A percentile compares a stretch with the other conserved stretches of the same genome.
Evolutionary conservation across 2,113 vertebrate species (phyloP).

Genomic region (Rhinoderma darwinii): DNA sequence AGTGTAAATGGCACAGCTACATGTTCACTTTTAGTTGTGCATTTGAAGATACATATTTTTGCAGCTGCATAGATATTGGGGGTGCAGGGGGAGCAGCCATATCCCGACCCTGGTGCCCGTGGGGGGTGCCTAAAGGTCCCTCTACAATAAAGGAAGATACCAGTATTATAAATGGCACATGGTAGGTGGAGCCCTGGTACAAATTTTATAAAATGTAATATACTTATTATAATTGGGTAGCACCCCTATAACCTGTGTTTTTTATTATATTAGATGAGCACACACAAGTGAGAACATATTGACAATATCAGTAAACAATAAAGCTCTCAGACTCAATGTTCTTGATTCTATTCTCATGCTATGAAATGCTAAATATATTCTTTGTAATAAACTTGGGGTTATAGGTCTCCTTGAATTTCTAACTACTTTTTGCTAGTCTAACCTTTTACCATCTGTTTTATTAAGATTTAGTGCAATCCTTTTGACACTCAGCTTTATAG

Average conservation of each 20-base stretch:
- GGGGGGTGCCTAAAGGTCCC: too few relatives aligned
- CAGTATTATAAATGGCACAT: too few relatives aligned
- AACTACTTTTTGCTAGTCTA: constrained; percentile 27
- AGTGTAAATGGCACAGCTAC: too few relatives aligned
- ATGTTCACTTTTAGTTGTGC: too few relatives aligned
- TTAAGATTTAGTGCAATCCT: constrained; percentile 40
- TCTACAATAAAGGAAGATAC: too few relatives aligned
- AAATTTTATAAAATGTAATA: background rate
- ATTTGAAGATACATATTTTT: too few relatives aligned
- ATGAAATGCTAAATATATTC: constrained; percentile 12
- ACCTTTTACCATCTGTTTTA: constrained; percentile 26
- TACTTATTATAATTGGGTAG: background rate
- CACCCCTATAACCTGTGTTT: background rate
- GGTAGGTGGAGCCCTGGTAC: too few relatives aligned
- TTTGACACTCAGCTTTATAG: constrained; percentile 34
- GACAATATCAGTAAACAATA: constrained; percentile 27
- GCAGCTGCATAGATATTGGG: too few relatives aligned
- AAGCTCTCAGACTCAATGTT: background rate
- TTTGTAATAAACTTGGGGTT: constrained; percentile 29
- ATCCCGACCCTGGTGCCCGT: too few relatives aligned
- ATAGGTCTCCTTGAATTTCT: constrained; percentile 22
- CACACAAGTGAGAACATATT: background rate
- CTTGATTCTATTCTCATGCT: background rate
- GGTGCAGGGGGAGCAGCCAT: too few relatives aligned
- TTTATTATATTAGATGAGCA: background rate